Conservation (phyloP, 2,888 invertebrate genomes). For the Caenorhabditis sp. region DNA sequence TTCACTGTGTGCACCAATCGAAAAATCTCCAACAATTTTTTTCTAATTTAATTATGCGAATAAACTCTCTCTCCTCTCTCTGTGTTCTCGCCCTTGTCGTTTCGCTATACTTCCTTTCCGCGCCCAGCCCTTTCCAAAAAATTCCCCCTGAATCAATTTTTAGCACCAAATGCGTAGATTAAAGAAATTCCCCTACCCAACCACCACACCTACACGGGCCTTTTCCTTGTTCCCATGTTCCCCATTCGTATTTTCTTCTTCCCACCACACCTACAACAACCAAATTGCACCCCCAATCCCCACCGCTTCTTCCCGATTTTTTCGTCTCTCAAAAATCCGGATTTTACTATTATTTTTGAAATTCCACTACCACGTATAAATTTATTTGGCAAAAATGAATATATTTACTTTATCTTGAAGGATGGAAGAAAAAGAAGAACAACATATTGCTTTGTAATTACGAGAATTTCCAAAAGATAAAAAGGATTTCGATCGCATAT, state of each 20-base stretch:
- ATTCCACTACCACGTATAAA: not conserved
- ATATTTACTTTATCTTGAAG: not conserved
- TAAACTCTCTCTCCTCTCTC: not conserved
- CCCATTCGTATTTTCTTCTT: not conserved
- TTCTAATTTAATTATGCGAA: not conserved
- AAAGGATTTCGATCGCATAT: not conserved
- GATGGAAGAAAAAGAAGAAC: no score
- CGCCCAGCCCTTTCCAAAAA: constrained; percentile 1
- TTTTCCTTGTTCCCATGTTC: constrained; percentile 8
- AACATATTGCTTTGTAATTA: not conserved
- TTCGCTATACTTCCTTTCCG: not conserved
- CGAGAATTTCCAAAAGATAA: not conserved
- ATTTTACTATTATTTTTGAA: not conserved
- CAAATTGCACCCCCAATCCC: not conserved
- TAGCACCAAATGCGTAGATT: not conserved
- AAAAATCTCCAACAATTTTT: not conserved
- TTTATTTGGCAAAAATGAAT: not conserved
- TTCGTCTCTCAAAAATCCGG: no score
- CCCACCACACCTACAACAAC: no score
- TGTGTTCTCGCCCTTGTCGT: not conserved
- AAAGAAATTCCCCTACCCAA: not conserved
- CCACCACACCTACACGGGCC: constrained; percentile 9
- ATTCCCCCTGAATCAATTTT: not conserved
- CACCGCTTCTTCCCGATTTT: not conserved
- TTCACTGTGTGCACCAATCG: constrained; percentile 1